Evolutionary conservation across 2,888 invertebrate species (phyloP).

Genomic region (Leistus spinibarbis): DNA sequence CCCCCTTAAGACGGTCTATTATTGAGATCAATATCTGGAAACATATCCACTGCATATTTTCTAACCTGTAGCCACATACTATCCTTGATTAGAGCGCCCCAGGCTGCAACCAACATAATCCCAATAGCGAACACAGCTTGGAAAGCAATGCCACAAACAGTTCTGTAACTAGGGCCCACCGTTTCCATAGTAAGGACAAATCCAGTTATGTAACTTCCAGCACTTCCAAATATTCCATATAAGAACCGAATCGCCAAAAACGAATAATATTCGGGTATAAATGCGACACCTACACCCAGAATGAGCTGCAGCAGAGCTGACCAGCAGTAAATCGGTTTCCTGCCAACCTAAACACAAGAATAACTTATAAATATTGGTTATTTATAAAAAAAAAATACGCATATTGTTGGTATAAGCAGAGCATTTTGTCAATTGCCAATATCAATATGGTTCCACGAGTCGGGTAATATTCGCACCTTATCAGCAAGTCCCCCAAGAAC

Average conservation of each 20-base stretch:
- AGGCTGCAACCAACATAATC: slow-evolving; percentile 81
- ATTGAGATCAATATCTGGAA: too few species aligned
- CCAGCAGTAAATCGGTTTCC: slow-evolving; percentile 79
- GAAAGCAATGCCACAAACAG: slow-evolving; percentile 79
- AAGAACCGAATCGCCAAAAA: slow-evolving; percentile 72
- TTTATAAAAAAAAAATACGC: background rate
- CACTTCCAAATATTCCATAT: slow-evolving; percentile 83
- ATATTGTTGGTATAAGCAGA: background rate
- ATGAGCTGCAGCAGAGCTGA: slow-evolving; percentile 77
- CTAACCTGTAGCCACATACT: slow-evolving; percentile 70
- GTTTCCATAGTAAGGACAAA: slow-evolving; percentile 81
- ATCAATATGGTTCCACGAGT: too few species aligned
- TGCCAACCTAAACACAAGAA: slow-evolving; percentile 61
- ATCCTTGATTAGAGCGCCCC: slow-evolving; percentile 79
- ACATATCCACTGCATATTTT: background rate
- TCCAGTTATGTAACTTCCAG: slow-evolving; percentile 64
- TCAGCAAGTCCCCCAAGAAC: slow-evolving; percentile 80
- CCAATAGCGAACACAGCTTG: slow-evolving; percentile 80
- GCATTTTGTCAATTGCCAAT: too few species aligned
- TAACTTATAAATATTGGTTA: too few species aligned
- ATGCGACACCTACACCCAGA: slow-evolving; percentile 70
- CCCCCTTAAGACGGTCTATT: too few species aligned
- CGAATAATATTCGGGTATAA: slow-evolving; percentile 77
- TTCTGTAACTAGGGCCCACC: slow-evolving; percentile 79
- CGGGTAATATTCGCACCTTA: slow-evolving; percentile 54